Evolutionary conservation across 2,113 vertebrate genomes (phyloP).

Genomic region (Tyrannus savana): DNA sequence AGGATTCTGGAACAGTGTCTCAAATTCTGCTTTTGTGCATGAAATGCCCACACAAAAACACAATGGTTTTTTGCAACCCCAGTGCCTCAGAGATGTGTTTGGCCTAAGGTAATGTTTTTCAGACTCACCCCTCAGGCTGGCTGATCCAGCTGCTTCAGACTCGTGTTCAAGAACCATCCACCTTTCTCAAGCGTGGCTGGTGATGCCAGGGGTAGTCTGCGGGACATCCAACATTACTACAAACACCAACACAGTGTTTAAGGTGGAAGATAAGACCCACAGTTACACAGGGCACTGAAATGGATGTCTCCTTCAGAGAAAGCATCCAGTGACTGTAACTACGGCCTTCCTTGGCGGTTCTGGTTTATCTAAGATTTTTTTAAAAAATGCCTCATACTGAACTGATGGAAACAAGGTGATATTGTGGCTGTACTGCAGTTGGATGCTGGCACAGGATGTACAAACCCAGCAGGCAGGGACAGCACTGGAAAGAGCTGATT

Average conservation of each 20-base stretch:
- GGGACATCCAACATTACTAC: background rate
- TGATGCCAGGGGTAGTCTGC: background rate
- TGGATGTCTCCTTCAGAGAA: background rate
- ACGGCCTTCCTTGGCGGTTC: background rate
- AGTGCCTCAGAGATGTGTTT: background rate
- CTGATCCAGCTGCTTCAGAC: background rate
- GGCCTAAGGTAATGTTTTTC: background rate
- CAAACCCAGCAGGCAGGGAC: background rate
- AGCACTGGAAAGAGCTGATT: background rate
- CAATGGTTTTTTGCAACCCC: background rate
- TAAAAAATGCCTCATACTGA: background rate
- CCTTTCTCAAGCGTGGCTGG: background rate
- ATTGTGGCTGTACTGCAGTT: background rate
- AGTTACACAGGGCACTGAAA: background rate
- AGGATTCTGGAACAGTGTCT: background rate
- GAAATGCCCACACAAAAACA: background rate
- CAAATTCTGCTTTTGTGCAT: background rate
- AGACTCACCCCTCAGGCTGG: accelerated
- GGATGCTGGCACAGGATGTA: background rate
- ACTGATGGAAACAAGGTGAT: background rate
- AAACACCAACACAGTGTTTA: background rate
- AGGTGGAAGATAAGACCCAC: background rate
- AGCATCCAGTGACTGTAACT: background rate
- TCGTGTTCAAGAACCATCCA: background rate
- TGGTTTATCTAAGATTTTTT: background rate